Conservation (phyloP, 2,113 vertebrate genomes). For the Cariama cristata region DNA sequence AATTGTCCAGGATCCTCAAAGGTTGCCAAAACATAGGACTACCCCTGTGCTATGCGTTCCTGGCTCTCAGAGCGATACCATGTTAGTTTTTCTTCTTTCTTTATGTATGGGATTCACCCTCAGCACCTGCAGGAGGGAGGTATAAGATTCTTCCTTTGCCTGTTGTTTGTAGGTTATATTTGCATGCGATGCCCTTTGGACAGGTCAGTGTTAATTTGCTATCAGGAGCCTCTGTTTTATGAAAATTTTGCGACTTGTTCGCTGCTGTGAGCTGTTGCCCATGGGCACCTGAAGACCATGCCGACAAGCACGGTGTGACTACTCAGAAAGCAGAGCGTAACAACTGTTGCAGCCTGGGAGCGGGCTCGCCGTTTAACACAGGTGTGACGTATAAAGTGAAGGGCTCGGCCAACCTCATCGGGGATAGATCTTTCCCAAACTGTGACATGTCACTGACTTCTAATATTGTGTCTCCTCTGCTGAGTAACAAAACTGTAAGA, state of each 20-base stretch:
- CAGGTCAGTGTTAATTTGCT: not conserved
- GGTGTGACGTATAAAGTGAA: not conserved
- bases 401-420: not conserved
- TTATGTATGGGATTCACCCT: not conserved
- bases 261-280: not conserved
- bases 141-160: not conserved
- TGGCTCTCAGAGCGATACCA: fast-evolving
- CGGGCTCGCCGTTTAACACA: fast-evolving
- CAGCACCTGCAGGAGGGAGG: not conserved
- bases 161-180: not conserved
- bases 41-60: not conserved
- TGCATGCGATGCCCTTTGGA: not conserved
- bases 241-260: not conserved
- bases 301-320: fast-evolving
- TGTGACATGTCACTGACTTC: not conserved
- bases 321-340: not conserved
- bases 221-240: not conserved
- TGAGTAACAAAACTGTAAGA: not conserved
- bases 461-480: no score
- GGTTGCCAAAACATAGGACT: not conserved
- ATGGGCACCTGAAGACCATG: fast-evolving
- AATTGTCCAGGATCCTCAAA: not conserved
- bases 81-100: not conserved
- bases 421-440: not conserved
- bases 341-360: not conserved